A percentile compares a stretch with the other conserved stretches of the same genome.
These are phyloP conservation scores for Oreochromis tanganicae DNA, from an alignment of 2,113 vertebrate genomes.

Conservation along the genomic window DNA sequence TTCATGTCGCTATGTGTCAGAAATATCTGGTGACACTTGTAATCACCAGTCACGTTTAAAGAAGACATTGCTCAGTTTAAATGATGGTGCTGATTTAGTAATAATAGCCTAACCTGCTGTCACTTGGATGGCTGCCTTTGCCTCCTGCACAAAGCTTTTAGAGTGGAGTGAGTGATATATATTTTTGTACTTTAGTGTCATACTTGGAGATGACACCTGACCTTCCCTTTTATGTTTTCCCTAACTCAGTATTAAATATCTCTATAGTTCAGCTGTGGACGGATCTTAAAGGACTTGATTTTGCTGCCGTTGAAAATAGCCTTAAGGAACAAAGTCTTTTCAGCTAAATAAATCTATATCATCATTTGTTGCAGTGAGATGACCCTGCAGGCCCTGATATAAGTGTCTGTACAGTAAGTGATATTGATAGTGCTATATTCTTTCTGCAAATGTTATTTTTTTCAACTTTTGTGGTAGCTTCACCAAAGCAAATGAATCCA, in stretches of 20 bases:
- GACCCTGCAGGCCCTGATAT: background rate
- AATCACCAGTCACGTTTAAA: background rate
- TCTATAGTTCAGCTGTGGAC: background rate
- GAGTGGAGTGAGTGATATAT: background rate
- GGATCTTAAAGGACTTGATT: slow-evolving; percentile 2
- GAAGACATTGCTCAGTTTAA: background rate
- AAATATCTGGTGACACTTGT: background rate
- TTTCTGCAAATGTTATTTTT: background rate
- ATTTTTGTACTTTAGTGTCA: background rate
- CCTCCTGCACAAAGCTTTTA: background rate
- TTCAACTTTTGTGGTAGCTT: background rate
- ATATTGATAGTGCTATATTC: slow-evolving; percentile 11
- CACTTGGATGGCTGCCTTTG: background rate
- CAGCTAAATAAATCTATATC: background rate
- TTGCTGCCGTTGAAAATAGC: background rate
- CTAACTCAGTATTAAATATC: slow-evolving; percentile 25
- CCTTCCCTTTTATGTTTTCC: background rate
- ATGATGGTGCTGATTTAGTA: background rate
- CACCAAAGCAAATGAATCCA: background rate
- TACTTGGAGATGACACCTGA: background rate
- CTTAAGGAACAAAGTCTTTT: background rate
- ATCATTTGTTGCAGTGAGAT: slow-evolving; percentile 9
- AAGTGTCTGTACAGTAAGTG: slow-evolving; percentile 11
- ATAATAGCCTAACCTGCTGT: background rate
- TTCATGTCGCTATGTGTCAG: background rate